phyloP scores from a whole-genome alignment of 2,888 invertebrate species.

The Idaea dimidiata region DNA sequence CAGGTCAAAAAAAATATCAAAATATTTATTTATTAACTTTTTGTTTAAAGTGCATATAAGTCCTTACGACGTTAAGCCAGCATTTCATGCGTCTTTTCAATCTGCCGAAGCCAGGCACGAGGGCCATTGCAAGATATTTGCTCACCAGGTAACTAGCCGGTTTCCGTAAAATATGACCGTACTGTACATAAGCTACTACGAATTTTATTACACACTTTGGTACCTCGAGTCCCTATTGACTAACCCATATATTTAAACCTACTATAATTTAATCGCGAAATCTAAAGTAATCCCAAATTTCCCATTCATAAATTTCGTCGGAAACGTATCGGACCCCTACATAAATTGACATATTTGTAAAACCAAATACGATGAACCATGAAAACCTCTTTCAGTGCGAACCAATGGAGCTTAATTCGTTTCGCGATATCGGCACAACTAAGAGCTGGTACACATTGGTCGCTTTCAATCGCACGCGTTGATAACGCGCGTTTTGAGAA shows the following conservation, averaged over 20 bases:
- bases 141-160: no score
- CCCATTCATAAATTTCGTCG: neutral
- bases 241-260: neutral
- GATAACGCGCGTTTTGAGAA: neutral
- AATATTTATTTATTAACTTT: no score
- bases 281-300: conserved; percentile 1
- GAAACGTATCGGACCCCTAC: conserved; percentile 9
- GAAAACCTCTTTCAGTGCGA: conserved; percentile 30
- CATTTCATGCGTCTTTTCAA: no score
- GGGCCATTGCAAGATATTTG: no score
- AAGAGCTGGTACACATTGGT: neutral
- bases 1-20: no score
- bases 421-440: conserved; percentile 26
- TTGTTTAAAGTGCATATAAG: no score
- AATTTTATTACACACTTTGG: neutral
- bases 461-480: neutral
- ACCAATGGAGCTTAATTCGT: conserved; percentile 47
- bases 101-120: no score
- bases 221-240: neutral
- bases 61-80: no score
- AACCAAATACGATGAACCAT: conserved; percentile 33
- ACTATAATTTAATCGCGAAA: neutral
- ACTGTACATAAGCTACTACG: no score
- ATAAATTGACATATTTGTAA: conserved; percentile 29
- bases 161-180: no score